A percentile compares a stretch with the other conserved stretches of the same genome.
phyloP scores from a whole-genome alignment of 2,113 vertebrate genomes.

The Clarias batrachus region DNA sequence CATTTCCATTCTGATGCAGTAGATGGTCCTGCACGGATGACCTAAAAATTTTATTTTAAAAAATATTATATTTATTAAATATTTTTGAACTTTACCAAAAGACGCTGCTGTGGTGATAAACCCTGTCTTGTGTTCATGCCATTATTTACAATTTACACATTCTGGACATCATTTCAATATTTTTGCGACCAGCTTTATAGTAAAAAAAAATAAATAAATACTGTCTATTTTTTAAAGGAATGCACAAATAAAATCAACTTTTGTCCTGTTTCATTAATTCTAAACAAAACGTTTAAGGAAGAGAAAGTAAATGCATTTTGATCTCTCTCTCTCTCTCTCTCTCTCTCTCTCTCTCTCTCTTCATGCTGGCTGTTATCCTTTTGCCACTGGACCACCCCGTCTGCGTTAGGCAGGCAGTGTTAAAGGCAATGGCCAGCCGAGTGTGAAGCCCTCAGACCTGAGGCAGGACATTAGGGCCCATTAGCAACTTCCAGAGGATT shows the following conservation, averaged over 20 bases:
- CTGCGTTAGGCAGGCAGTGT: conserved; percentile 53
- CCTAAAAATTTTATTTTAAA: not conserved
- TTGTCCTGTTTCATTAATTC: not conserved
- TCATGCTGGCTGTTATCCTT: conserved; percentile 14
- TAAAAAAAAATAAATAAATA: not conserved
- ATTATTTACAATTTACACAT: not conserved
- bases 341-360: not conserved
- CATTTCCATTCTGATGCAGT: not conserved
- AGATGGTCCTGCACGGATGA: not conserved
- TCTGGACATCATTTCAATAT: not conserved
- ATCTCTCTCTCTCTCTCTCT: not conserved
- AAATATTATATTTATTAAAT: not conserved
- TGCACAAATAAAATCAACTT: not conserved
- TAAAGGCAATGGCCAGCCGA: conserved; percentile 63
- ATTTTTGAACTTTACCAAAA: not conserved
- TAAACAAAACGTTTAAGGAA: not conserved
- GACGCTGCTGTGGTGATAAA: not conserved
- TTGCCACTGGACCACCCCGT: conserved; percentile 60
- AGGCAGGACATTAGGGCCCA: conserved; percentile 77
- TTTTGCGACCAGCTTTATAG: not conserved
- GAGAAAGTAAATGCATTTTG: not conserved
- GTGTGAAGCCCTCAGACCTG: conserved; percentile 68
- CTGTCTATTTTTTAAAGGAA: not conserved
- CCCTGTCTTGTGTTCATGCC: not conserved
- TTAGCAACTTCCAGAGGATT: conserved; percentile 78